Evolutionary conservation across 1,140 invertebrate species (phyloP).

Genomic region (Trachymyrmex cornetzi): DNA sequence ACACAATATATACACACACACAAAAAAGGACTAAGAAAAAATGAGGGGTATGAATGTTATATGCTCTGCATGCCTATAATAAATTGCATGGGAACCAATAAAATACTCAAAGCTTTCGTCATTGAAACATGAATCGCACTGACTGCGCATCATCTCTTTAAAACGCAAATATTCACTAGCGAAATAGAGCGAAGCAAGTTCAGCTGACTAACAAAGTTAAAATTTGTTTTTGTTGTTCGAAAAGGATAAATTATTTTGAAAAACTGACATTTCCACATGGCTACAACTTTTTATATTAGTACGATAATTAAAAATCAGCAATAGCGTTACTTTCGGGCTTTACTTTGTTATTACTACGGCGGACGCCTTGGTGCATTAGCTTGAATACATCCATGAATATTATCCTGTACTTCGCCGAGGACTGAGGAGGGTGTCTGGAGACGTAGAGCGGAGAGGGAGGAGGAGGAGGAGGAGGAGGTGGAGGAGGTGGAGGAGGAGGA

Average conservation of each 20-base stretch:
- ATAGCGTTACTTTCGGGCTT: slow-evolving; percentile 49
- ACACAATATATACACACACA: too few relatives aligned
- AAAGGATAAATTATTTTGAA: neutral
- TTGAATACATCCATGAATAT: slow-evolving; percentile 85
- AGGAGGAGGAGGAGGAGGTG: slow-evolving; percentile 59
- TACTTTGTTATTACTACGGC: slow-evolving; percentile 80
- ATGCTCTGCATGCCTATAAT: neutral
- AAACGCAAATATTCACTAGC: neutral
- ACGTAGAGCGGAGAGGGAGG: slow-evolving; percentile 47
- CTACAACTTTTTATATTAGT: slow-evolving; percentile 4
- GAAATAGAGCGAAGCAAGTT: slow-evolving; percentile 2
- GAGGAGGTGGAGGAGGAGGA: slow-evolving; percentile 26
- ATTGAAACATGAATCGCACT: neutral
- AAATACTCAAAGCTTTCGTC: slow-evolving; percentile 20
- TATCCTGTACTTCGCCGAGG: slow-evolving; percentile 82
- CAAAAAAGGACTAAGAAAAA: neutral
- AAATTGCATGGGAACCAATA: neutral
- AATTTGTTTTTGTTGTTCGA: neutral
- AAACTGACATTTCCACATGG: neutral
- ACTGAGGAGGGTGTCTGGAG: slow-evolving; percentile 73
- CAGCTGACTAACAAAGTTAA: neutral
- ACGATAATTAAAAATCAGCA: slow-evolving; percentile 53
- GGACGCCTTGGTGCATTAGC: slow-evolving; percentile 84
- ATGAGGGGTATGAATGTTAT: neutral
- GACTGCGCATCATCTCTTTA: slow-evolving; percentile 1